Conservation (phyloP, 2,113 vertebrate species). For the Aleadryas rufinucha region DNA sequence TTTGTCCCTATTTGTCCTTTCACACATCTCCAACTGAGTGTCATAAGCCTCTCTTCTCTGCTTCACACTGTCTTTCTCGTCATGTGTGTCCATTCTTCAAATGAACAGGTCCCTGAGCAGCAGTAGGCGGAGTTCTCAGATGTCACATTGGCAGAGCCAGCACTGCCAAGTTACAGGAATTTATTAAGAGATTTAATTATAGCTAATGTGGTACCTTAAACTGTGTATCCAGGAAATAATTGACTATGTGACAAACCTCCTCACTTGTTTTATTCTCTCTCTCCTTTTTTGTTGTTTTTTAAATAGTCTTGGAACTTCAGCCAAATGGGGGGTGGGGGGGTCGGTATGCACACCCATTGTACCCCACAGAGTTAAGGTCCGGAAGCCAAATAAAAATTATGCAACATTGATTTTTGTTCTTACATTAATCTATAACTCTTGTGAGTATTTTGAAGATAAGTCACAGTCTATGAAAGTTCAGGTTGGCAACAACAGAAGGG, state of each 20-base stretch:
- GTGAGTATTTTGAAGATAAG: not conserved
- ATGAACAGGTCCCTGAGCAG: accelerated
- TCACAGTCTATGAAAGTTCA: not conserved
- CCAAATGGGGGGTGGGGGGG: accelerated
- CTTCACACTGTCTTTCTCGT: not conserved
- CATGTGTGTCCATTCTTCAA: not conserved
- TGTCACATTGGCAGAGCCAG: not conserved
- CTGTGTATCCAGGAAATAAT: not conserved
- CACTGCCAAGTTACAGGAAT: not conserved
- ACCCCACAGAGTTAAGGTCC: not conserved
- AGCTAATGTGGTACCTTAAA: not conserved
- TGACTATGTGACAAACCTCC: not conserved
- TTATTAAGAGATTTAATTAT: not conserved
- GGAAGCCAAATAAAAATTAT: not conserved
- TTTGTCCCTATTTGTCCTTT: not conserved
- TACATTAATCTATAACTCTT: not conserved
- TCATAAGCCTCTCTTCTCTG: not conserved
- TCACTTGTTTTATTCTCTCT: not conserved
- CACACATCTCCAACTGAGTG: not conserved
- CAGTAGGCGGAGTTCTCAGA: not conserved
- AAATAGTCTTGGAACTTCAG: accelerated
- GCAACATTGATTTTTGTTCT: not conserved
- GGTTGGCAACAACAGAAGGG: not conserved
- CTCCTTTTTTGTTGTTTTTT: too few species aligned
- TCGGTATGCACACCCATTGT: not conserved